A percentile compares a stretch with the other conserved stretches of the same genome.
These are phyloP conservation scores for Phrixothrix hirtus DNA, from an alignment of 2,888 invertebrate genomes.

Conservation along the genomic window DNA sequence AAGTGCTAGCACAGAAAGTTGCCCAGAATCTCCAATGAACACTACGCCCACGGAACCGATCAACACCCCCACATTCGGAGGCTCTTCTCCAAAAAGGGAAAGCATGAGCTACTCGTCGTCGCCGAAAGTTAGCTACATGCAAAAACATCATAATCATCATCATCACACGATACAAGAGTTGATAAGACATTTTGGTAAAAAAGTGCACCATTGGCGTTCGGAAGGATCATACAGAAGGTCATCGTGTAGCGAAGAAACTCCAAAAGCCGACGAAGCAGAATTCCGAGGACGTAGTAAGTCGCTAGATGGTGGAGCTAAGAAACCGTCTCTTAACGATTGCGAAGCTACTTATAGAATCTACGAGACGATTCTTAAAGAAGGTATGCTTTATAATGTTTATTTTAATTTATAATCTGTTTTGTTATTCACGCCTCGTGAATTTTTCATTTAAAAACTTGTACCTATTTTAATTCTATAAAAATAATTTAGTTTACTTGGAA, in stretches of 20 bases:
- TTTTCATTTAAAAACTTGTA: no score
- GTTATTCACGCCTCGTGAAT: no score
- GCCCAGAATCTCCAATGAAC: constrained; percentile 41
- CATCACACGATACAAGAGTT: constrained; percentile 75
- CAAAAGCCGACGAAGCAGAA: constrained; percentile 62
- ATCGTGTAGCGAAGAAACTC: constrained; percentile 57
- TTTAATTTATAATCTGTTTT: no score
- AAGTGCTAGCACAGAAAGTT: constrained; percentile 43
- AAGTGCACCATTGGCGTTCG: constrained; percentile 72
- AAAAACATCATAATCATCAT: constrained; percentile 54
- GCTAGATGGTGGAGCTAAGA: constrained; percentile 66
- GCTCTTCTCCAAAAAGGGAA: constrained; percentile 35
- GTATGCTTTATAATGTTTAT: constrained; percentile 57
- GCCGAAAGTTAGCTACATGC: constrained; percentile 35
- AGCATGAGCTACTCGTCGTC: constrained; percentile 32
- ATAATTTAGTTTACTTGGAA: no score
- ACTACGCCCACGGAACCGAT: constrained; percentile 42
- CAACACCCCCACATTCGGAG: constrained; percentile 36
- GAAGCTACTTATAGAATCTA: constrained; percentile 81
- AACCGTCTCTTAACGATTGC: constrained; percentile 66
- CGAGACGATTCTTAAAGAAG: constrained; percentile 76
- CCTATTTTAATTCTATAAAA: no score
- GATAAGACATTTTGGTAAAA: constrained; percentile 75
- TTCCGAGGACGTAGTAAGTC: constrained; percentile 80
- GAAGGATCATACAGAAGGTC: constrained; percentile 48